These are phyloP conservation scores for Drosophila meridiana DNA, from an alignment of 2,888 invertebrate species.

Conservation along the genomic window DNA sequence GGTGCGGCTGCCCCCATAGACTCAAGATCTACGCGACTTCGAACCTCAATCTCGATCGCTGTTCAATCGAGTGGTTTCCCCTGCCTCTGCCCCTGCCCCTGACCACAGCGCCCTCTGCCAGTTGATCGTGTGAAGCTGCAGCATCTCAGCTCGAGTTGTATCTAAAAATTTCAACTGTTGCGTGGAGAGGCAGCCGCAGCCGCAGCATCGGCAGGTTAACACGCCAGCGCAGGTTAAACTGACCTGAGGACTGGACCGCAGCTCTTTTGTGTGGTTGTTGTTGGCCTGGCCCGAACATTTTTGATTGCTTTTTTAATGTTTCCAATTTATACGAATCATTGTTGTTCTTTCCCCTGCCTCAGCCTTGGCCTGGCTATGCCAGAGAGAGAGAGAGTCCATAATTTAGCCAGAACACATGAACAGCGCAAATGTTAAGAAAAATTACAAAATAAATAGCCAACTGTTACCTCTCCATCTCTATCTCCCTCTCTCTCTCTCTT, in stretches of 20 bases:
- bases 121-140: conserved; percentile 72
- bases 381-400: conserved; percentile 65
- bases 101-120: background rate
- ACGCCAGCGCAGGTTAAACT: conserved; percentile 78
- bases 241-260: conserved; percentile 63
- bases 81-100: background rate
- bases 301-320: conserved; percentile 79
- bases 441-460: conserved; percentile 77
- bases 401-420: conserved; percentile 64
- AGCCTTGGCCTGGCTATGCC: conserved; percentile 24
- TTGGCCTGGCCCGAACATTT: conserved; percentile 77
- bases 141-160: conserved; percentile 34
- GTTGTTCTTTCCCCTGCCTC: conserved; percentile 62
- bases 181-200: conserved; percentile 63
- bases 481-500: conserved; percentile 11
- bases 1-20: conserved; percentile 49
- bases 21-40: conserved; percentile 39
- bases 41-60: conserved; percentile 62
- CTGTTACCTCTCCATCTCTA: conserved; percentile 9
- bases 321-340: conserved; percentile 81
- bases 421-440: conserved; percentile 61
- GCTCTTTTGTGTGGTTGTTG: conserved; percentile 48
- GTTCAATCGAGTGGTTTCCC: conserved; percentile 62
- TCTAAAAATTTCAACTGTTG: conserved; percentile 58
- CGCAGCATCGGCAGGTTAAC: conserved; percentile 66